Base-by-base conservation (phyloP, 2,113 vertebrate genomes). In the Podarcis raffonei region DNA sequence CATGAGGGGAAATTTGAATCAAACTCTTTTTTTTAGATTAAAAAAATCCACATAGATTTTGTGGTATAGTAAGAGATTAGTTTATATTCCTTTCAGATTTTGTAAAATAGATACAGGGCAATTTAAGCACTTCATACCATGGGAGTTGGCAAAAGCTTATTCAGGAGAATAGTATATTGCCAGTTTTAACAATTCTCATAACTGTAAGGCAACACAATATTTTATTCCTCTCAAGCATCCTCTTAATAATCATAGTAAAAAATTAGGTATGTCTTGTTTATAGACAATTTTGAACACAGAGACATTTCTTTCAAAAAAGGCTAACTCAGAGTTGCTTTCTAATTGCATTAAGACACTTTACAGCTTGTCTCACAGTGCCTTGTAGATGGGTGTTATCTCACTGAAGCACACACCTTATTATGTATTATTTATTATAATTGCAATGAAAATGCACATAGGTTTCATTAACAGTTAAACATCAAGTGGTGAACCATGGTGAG, bases 371-470 rank as follows among this genome's bases (percentile, higher is more conserved):
- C 86, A 66, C 62, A 0, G 0, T 87, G 65, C 71, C 65, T 91
- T 62, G 32, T 32, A 89, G 91, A 91, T 77, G 62, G 0, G 0
- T 7, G 42, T 93, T 93, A 91, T 94, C 93, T 95, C 87, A 69
- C 85, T 91, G 89, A 72, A 94, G 83, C 86, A 93, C 77, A 91
- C 84, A 90, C 87, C 53, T 93, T 93, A 92, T 91, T 89, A 91
- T 87, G 89, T 78, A 90, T 94, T 91, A 93, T 95, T 94, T 91
- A 94, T 95, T 93, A 87, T 93, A 91, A 93, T 94, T 94, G 84
- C 3, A 3, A 77, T 91, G 81, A 92, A 94, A 84, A 71, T 69
- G 18, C 86, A 88, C 90, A n/a, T 88, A 91, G 91, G 95, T 94
- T 96, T 92, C 71, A 90, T 91, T 93, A 95, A 84, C 39, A 86